phyloP scores from a whole-genome alignment of 2,888 invertebrate genomes.

The Eupithecia abbreviata region DNA sequence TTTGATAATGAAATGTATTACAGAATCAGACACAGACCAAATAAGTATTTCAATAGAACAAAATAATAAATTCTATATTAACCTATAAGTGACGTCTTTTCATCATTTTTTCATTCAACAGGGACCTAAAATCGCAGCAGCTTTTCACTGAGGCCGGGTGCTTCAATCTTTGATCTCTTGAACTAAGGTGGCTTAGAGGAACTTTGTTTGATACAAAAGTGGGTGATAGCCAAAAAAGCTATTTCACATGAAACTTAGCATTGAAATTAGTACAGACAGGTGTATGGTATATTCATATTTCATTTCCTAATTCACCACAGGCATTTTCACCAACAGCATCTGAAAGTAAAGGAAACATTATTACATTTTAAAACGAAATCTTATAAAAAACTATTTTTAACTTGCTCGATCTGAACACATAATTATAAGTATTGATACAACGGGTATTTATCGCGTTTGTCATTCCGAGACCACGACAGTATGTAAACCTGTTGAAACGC shows the following conservation, averaged over 20 bases:
- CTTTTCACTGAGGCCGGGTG: background rate
- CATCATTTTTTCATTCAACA: constrained; percentile 4
- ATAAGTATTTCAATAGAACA: constrained; percentile 16
- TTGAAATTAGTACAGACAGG: background rate
- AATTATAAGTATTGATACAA: too few relatives aligned
- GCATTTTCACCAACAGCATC: constrained; percentile 78
- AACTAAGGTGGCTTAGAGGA: background rate
- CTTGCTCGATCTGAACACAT: too few relatives aligned
- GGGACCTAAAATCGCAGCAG: background rate
- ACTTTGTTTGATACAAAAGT: background rate
- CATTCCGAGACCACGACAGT: too few relatives aligned
- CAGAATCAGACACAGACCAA: background rate
- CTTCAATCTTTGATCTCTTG: background rate
- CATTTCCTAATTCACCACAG: constrained; percentile 63
- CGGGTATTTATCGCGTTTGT: too few relatives aligned
- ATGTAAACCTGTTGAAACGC: too few relatives aligned
- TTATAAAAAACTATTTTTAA: too few relatives aligned
- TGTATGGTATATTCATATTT: background rate
- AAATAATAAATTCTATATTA: constrained; percentile 28
- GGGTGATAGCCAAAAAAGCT: background rate
- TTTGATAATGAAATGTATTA: constrained; percentile 16
- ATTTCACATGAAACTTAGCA: background rate
- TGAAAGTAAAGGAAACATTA: constrained; percentile 55
- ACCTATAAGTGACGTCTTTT: constrained; percentile 14
- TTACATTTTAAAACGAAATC: background rate